phyloP scores from a whole-genome alignment of 2,113 vertebrate species.

The Brienomyrus longianalis region DNA sequence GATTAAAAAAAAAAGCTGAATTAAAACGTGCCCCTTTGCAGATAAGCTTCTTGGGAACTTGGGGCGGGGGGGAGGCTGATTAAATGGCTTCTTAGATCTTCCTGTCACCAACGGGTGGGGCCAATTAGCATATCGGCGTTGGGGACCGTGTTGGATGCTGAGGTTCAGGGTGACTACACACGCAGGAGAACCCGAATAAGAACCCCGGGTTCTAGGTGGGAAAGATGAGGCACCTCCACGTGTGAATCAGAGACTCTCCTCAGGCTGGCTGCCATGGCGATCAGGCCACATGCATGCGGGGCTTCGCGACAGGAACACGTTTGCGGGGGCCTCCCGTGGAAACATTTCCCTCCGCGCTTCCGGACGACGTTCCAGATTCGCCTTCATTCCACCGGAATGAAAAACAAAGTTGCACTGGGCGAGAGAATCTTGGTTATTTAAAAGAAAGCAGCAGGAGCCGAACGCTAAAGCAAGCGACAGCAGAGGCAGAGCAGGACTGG shows the following conservation, averaged over 20 bases:
- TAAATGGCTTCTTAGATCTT: slow-evolving; percentile 6
- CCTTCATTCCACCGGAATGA: background rate
- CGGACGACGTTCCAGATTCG: background rate
- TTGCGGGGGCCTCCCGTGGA: background rate
- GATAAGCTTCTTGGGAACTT: slow-evolving; percentile 7
- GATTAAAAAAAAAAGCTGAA: slow-evolving; percentile 10
- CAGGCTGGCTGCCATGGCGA: background rate
- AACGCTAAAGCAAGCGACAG: background rate
- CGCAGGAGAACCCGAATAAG: background rate
- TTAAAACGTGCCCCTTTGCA: slow-evolving; percentile 5
- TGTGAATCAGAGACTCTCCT: slow-evolving; percentile 12
- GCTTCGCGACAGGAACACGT: background rate
- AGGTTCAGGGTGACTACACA: slow-evolving; percentile 8
- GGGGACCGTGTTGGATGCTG: background rate
- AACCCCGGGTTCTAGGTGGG: background rate
- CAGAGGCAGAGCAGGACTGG: background rate
- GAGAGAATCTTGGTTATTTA: background rate
- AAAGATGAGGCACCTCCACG: slow-evolving; percentile 6
- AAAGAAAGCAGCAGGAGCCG: background rate
- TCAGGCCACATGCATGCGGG: background rate
- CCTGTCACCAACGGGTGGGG: background rate
- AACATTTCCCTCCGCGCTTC: background rate
- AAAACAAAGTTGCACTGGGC: background rate
- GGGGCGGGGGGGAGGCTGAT: background rate
- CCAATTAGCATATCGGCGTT: slow-evolving; percentile 12